Percentiles rank a stretch among this genome's conserved stretches.
phyloP scores from a whole-genome alignment of 2,888 invertebrate species.

The Ptilodon capucinus region DNA sequence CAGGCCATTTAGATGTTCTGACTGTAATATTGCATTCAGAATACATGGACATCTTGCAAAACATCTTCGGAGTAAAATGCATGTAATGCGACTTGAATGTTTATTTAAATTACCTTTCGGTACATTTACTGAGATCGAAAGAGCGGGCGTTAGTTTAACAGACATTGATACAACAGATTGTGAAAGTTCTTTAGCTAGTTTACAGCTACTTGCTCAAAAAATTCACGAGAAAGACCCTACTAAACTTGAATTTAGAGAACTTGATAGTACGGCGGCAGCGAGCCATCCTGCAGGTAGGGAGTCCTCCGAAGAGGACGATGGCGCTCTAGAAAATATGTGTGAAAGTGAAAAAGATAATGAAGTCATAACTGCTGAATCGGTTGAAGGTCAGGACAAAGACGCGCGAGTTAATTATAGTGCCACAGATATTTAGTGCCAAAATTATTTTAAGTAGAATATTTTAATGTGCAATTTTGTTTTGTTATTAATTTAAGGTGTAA shows the following conservation, averaged over 20 bases:
- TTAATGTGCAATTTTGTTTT: slow-evolving; percentile 80
- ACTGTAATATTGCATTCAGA: slow-evolving; percentile 97
- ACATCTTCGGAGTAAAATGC: slow-evolving; percentile 97
- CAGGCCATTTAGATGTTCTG: slow-evolving; percentile 96
- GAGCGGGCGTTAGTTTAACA: slow-evolving; percentile 93
- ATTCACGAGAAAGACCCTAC: slow-evolving; percentile 91
- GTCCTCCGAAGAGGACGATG: slow-evolving; percentile 82
- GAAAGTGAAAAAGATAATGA: slow-evolving; percentile 78
- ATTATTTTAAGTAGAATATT: slow-evolving; percentile 79
- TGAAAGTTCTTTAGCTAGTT: slow-evolving; percentile 95
- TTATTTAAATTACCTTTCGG: slow-evolving; percentile 96
- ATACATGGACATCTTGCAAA: slow-evolving; percentile 98
- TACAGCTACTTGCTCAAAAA: slow-evolving; percentile 91
- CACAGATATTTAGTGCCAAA: slow-evolving; percentile 86
- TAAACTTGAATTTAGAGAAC: slow-evolving; percentile 86
- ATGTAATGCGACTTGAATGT: slow-evolving; percentile 96
- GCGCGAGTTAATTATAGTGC: slow-evolving; percentile 78
- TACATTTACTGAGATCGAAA: slow-evolving; percentile 96
- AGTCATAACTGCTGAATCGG: slow-evolving; percentile 67
- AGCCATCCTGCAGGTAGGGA: slow-evolving; percentile 68
- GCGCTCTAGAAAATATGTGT: slow-evolving; percentile 55
- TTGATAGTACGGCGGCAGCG: slow-evolving; percentile 55
- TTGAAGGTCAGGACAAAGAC: slow-evolving; percentile 71
- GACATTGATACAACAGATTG: slow-evolving; percentile 98
- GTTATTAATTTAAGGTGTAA: slow-evolving; percentile 73